Evolutionary conservation across 2,888 invertebrate species (phyloP).

Genomic region (Nezara viridula): DNA sequence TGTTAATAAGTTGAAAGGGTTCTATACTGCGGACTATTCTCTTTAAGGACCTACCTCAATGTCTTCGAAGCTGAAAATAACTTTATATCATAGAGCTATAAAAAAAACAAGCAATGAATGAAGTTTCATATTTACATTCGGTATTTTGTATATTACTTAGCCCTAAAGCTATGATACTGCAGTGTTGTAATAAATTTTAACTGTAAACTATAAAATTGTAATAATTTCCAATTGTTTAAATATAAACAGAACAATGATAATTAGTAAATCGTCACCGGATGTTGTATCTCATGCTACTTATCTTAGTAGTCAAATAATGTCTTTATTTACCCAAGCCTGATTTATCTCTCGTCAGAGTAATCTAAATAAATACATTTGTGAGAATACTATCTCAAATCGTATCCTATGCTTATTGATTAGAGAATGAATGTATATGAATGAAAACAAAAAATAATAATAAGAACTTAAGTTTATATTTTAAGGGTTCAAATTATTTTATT

Average conservation of each 20-base stretch:
- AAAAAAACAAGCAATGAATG: too few species aligned
- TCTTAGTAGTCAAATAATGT: neutral
- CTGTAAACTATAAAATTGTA: too few species aligned
- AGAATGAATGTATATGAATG: neutral
- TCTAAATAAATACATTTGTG: neutral
- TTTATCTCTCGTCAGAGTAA: neutral
- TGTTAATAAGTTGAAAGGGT: too few species aligned
- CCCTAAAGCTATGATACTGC: too few species aligned
- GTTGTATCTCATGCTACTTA: neutral
- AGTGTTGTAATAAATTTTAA: neutral
- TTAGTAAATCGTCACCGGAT: neutral
- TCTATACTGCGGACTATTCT: too few species aligned
- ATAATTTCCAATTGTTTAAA: neutral
- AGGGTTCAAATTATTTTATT: too few species aligned
- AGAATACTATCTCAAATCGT: neutral
- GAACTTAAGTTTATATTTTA: neutral
- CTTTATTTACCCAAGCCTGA: neutral
- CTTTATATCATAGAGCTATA: too few species aligned
- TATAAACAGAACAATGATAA: neutral
- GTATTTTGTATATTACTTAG: too few species aligned
- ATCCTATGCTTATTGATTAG: neutral
- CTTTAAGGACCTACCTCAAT: too few species aligned
- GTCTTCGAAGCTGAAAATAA: too few species aligned
- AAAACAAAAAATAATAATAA: neutral
- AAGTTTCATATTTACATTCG: too few species aligned